phyloP scores from a whole-genome alignment of 2,888 invertebrate genomes.

The Tetropium fuscum region DNA sequence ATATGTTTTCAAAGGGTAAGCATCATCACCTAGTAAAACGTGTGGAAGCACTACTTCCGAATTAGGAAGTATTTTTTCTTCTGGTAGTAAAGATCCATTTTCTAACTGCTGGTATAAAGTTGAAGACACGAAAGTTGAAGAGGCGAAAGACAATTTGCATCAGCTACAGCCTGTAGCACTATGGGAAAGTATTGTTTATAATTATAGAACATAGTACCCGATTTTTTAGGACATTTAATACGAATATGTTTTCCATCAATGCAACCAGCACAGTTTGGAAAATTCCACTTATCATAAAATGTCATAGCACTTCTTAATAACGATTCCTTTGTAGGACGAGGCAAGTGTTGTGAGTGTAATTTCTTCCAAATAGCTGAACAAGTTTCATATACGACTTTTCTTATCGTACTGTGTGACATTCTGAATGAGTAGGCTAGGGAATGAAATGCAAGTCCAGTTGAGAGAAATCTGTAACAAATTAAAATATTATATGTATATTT shows the following conservation, averaged over 20 bases:
- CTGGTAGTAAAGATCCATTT: too few relatives aligned
- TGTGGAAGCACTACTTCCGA: conserved; percentile 33
- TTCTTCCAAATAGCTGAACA: conserved; percentile 47
- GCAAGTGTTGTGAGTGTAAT: conserved; percentile 41
- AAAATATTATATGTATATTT: neutral
- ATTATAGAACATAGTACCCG: conserved; percentile 32
- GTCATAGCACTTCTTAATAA: conserved; percentile 11
- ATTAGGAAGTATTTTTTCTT: too few relatives aligned
- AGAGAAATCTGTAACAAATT: conserved; percentile 44
- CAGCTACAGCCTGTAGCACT: conserved; percentile 30
- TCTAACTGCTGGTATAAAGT: too few relatives aligned
- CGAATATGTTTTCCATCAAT: conserved; percentile 34
- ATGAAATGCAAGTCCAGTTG: conserved; percentile 44
- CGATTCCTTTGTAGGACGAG: conserved; percentile 33
- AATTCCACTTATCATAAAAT: conserved; percentile 28
- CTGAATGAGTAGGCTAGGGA: conserved; percentile 42
- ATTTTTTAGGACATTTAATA: conserved; percentile 23
- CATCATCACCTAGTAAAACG: conserved; percentile 32
- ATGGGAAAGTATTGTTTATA: conserved; percentile 37
- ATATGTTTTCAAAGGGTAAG: conserved; percentile 32
- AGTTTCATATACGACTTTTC: conserved; percentile 41
- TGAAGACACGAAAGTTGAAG: too few relatives aligned
- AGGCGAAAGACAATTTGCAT: conserved; percentile 39
- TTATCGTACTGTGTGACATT: conserved; percentile 44
- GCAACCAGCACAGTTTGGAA: conserved; percentile 31